Percentiles rank a stretch among this genome's conserved stretches.
phyloP scores from a whole-genome alignment of 2,113 vertebrate genomes.

The Pterocles burchelli region DNA sequence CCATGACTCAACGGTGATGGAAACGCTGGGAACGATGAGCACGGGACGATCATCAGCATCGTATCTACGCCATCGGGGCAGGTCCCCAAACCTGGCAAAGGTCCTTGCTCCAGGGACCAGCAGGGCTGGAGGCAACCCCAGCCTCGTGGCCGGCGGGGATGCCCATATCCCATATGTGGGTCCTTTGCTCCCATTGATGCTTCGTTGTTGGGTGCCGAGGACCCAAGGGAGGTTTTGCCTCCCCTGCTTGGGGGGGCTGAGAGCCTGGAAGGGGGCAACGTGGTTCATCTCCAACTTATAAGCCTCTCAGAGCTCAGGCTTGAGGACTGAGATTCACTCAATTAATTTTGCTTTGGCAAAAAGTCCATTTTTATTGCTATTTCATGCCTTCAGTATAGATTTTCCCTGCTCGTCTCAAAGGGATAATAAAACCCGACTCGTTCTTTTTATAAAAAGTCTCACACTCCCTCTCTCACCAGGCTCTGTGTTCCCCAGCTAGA shows the following conservation, averaged over 20 bases:
- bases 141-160: background rate
- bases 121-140: background rate
- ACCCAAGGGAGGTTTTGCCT: slow-evolving; percentile 5
- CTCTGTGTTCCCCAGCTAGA: slow-evolving; percentile 63
- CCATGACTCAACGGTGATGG: background rate
- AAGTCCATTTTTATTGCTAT: slow-evolving; percentile 76
- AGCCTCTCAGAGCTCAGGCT: slow-evolving; percentile 63
- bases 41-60: background rate
- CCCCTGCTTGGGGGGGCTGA: background rate
- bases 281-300: slow-evolving; percentile 57
- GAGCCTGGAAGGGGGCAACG: slow-evolving; percentile 44
- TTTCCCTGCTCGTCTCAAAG: slow-evolving; percentile 78
- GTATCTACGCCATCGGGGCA: accelerated
- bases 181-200: background rate
- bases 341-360: slow-evolving; percentile 78
- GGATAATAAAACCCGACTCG: slow-evolving; percentile 70
- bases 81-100: background rate
- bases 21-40: background rate
- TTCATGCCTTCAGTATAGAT: slow-evolving; percentile 74
- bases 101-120: background rate
- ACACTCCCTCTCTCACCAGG: slow-evolving; percentile 62
- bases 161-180: background rate
- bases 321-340: slow-evolving; percentile 63
- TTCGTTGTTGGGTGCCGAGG: background rate
- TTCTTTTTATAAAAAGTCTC: slow-evolving; percentile 74